phyloP scores from a whole-genome alignment of 2,113 vertebrate species.

The Apodemus sylvaticus region DNA sequence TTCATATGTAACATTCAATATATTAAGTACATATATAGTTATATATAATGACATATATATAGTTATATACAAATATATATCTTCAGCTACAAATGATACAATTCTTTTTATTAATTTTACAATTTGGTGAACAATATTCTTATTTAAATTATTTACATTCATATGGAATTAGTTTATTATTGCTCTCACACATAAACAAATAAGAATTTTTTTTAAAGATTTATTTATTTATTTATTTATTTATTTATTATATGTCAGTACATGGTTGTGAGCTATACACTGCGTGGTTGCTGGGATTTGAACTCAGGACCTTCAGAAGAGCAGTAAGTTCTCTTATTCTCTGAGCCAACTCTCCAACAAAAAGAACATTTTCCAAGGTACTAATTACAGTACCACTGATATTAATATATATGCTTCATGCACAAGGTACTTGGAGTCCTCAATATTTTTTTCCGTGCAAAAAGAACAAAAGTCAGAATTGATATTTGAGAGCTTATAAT shows the following conservation, averaged over 20 bases:
- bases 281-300: no score
- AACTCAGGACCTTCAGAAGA: no score
- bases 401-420: background rate
- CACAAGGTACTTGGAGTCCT: background rate
- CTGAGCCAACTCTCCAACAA: no score
- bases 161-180: background rate
- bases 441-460: background rate
- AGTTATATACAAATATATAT: no score
- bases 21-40: no score
- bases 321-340: no score
- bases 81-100: no score
- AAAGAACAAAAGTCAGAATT: background rate
- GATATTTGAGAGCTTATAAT: background rate
- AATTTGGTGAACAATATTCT: background rate
- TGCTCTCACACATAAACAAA: background rate
- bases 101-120: background rate
- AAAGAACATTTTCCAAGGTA: background rate
- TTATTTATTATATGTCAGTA: no score
- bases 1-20: no score
- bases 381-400: background rate
- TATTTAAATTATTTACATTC: slow-evolving; percentile 4
- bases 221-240: no score
- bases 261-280: no score
- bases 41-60: background rate
- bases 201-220: no score